phyloP scores from a whole-genome alignment of 2,113 vertebrate species.

The Xenopus laevis region DNA sequence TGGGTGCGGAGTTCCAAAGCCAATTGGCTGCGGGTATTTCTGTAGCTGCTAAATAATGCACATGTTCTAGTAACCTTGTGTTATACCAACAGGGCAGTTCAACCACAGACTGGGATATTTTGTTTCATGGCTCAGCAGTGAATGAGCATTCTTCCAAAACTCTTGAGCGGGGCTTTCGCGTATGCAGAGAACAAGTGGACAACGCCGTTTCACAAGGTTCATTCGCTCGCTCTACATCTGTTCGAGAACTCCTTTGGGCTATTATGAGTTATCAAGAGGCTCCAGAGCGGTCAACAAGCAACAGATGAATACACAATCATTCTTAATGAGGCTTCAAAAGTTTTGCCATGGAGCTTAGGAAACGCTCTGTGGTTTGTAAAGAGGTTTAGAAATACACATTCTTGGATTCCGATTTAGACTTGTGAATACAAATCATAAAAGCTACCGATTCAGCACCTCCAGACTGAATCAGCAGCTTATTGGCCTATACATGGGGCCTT shows the following conservation, averaged over 20 bases:
- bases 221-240: not conserved
- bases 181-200: not conserved
- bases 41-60: conserved; percentile 1
- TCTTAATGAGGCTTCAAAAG: conserved; percentile 12
- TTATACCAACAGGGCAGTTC: too few species aligned
- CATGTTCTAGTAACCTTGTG: not conserved
- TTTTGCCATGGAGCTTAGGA: not conserved
- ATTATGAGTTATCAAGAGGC: too few species aligned
- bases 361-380: too few species aligned
- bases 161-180: not conserved
- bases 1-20: not conserved
- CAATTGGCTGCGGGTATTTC: not conserved
- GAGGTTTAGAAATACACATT: too few species aligned
- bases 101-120: not conserved
- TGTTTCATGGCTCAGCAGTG: not conserved
- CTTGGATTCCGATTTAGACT: too few species aligned
- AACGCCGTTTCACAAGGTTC: not conserved
- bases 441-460: too few species aligned
- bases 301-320: conserved; percentile 22
- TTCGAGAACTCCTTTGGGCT: not conserved
- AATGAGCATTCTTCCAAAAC: not conserved
- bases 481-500: too few species aligned
- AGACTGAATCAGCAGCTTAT: too few species aligned
- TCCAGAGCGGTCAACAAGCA: too few species aligned
- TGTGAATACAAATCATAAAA: too few species aligned